phyloP scores from a whole-genome alignment of 35 echinoderm and acorn worm species.

The Hemicentrotus pulcherrimus region DNA sequence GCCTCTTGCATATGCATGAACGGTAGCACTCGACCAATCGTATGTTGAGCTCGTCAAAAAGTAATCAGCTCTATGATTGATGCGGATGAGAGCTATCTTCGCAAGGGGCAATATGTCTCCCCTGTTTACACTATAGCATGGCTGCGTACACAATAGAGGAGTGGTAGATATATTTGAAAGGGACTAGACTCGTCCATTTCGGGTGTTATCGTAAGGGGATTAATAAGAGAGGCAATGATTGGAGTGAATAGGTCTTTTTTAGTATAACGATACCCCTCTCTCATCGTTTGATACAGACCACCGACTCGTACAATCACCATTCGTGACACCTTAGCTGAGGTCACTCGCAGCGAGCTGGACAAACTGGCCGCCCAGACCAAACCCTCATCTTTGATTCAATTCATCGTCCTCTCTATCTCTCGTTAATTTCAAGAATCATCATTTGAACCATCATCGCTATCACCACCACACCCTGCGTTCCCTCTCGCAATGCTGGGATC shows the following conservation, averaged over 20 bases:
- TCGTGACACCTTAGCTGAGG: conserved; percentile 45
- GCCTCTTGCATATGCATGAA: background rate
- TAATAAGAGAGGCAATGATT: conserved; percentile 31
- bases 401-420: background rate
- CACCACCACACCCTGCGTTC: background rate
- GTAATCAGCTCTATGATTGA: conserved; percentile 25
- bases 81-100: background rate
- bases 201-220: conserved; percentile 43
- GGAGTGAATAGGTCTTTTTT: background rate
- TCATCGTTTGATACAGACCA: background rate
- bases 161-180: conserved; percentile 18
- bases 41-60: conserved; percentile 20
- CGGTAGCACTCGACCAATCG: conserved; percentile 31
- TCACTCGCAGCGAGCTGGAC: background rate
- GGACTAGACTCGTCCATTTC: conserved; percentile 21
- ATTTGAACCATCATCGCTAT: background rate
- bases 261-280: background rate
- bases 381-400: background rate
- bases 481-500: background rate
- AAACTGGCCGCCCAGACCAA: background rate
- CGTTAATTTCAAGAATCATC: background rate
- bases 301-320: conserved; percentile 24
- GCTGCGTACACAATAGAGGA: conserved; percentile 33
- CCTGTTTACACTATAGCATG: conserved; percentile 10
- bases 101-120: background rate